phyloP scores from a whole-genome alignment of 2,113 vertebrate genomes.

The Daubentonia madagascariensis region DNA sequence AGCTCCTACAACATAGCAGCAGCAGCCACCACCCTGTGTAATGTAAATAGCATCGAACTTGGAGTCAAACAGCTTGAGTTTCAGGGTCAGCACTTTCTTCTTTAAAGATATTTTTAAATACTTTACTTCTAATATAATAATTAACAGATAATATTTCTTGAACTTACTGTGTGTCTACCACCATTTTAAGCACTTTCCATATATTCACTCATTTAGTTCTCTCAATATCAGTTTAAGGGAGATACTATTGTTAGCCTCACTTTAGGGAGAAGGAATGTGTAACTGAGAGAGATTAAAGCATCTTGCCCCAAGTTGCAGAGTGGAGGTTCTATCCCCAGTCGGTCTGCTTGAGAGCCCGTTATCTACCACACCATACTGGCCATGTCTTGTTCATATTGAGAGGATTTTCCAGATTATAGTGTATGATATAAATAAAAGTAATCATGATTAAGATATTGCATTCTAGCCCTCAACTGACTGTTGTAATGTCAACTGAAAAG shows the following conservation, averaged over 20 bases:
- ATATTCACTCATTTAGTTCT: neutral
- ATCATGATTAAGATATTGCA: neutral
- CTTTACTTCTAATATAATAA: neutral
- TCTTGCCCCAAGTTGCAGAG: neutral
- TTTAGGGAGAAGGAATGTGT: neutral
- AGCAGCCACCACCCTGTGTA: neutral
- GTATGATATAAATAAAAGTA: neutral
- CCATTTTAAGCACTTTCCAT: neutral
- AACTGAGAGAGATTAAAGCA: neutral
- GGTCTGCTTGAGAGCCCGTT: neutral
- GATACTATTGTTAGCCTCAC: neutral
- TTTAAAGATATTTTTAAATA: neutral
- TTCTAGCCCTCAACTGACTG: neutral
- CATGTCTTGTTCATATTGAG: neutral
- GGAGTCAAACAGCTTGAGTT: neutral
- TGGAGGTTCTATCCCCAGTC: neutral
- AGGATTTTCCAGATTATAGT: neutral
- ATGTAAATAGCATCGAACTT: neutral
- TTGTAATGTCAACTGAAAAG: neutral
- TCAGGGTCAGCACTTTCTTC: neutral
- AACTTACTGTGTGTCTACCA: neutral
- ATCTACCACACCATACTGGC: neutral
- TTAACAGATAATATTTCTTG: neutral
- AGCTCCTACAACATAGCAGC: too few species aligned
- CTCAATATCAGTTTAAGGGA: neutral